A percentile compares a stretch with the other conserved stretches of the same genome.
Evolutionary conservation across 2,888 invertebrate genomes (phyloP).

Genomic region (Meiosimyza decipiens): DNA sequence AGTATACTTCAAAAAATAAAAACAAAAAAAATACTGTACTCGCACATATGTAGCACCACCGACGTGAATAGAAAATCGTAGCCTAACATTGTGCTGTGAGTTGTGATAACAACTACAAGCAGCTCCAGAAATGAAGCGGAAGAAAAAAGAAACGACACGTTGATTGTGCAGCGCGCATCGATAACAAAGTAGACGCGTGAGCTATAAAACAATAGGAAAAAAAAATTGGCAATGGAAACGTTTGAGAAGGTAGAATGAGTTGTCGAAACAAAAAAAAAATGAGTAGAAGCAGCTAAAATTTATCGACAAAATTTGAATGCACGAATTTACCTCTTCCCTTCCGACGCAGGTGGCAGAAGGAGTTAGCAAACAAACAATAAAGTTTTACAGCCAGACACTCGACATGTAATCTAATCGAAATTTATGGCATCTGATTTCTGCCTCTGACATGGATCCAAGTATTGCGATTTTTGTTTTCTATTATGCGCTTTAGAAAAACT

Average conservation of each 20-base stretch:
- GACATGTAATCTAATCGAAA: constrained; percentile 58
- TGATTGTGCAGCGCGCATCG: constrained; percentile 11
- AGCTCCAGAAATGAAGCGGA: neutral
- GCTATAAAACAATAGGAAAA: constrained; percentile 3
- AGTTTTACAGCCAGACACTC: constrained; percentile 19
- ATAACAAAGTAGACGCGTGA: constrained; percentile 11
- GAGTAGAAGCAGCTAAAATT: constrained; percentile 1
- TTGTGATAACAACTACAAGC: neutral
- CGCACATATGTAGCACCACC: neutral
- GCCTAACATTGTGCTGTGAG: neutral
- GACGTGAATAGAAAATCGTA: constrained; percentile 16
- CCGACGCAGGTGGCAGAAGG: neutral
- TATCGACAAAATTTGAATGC: constrained; percentile 25
- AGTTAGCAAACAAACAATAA: constrained; percentile 23
- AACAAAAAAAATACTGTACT: constrained; percentile 1
- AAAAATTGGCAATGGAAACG: neutral
- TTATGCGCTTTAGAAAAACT: too few relatives aligned
- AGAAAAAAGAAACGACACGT: neutral
- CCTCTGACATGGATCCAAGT: too few relatives aligned
- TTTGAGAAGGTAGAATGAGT: neutral
- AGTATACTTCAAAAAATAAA: constrained; percentile 13
- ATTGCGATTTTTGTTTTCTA: too few relatives aligned
- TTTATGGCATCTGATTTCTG: constrained; percentile 51
- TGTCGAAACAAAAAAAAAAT: neutral
- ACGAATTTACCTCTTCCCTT: neutral